phyloP scores from a whole-genome alignment of 2,113 vertebrate species.

The Tupaia tana region DNA sequence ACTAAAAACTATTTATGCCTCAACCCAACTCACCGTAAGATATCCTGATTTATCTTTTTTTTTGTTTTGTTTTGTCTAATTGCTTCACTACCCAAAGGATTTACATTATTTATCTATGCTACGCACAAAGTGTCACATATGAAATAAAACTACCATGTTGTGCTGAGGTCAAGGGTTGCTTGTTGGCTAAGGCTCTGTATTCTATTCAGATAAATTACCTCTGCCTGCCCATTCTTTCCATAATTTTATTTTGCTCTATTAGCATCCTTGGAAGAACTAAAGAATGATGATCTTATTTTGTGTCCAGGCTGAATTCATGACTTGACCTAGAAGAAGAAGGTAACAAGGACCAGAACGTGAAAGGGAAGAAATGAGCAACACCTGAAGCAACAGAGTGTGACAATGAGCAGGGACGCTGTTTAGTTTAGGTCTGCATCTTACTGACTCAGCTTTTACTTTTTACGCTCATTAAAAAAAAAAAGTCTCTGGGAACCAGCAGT shows the following conservation, averaged over 20 bases:
- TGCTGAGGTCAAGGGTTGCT: too few relatives aligned
- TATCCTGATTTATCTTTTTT: neutral
- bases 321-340: too few relatives aligned
- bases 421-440: neutral
- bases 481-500: too few relatives aligned
- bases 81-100: neutral
- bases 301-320: too few relatives aligned
- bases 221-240: neutral
- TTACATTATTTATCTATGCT: neutral
- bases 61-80: neutral
- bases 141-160: neutral
- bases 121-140: neutral
- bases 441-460: neutral
- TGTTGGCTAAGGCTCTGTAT: too few relatives aligned
- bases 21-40: too few relatives aligned
- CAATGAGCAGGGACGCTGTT: fast-evolving
- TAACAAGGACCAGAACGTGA: neutral
- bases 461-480: neutral
- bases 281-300: neutral
- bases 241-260: too few relatives aligned
- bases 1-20: too few relatives aligned
- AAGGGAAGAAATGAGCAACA: too few relatives aligned
- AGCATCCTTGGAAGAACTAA: neutral
- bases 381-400: neutral
- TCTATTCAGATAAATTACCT: too few relatives aligned